Evolutionary conservation across 2,797 vertebrate species (phyloP).

Genomic region (Pagetopsis macropterus): DNA sequence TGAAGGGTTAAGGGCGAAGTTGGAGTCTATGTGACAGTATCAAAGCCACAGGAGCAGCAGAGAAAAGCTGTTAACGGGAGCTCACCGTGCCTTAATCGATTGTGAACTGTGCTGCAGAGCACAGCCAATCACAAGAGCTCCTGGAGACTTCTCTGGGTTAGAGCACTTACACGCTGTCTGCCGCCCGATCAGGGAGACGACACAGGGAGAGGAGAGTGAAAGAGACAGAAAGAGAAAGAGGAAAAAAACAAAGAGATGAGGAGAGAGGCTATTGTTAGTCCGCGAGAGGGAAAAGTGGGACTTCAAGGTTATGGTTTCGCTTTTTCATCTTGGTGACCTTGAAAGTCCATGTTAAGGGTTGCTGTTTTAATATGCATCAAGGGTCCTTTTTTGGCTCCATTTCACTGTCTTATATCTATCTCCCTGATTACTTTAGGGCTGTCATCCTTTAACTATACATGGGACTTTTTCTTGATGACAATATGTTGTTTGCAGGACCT

Average conservation of each 20-base stretch:
- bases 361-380: conserved; percentile 40
- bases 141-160: conserved; percentile 81
- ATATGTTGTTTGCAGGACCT: conserved; percentile 53
- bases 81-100: conserved; percentile 85
- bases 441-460: conserved; percentile 32
- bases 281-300: conserved; percentile 50
- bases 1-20: conserved; percentile 74
- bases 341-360: conserved; percentile 41
- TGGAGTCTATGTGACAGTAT: conserved; percentile 79
- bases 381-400: conserved; percentile 35
- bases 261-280: conserved; percentile 50
- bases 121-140: conserved; percentile 82
- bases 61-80: conserved; percentile 84
- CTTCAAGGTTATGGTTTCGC: conserved; percentile 49
- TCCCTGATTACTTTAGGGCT: conserved; percentile 19
- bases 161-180: conserved; percentile 84
- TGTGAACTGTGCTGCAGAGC: conserved; percentile 82
- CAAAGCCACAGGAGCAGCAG: conserved; percentile 79
- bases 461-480: conserved; percentile 30
- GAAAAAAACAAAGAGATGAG: conserved; percentile 56
- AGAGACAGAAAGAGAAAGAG: conserved; percentile 63
- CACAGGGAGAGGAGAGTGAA: conserved; percentile 64
- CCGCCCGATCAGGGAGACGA: conserved; percentile 73
- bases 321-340: conserved; percentile 74
- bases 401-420: conserved; percentile 20